These are phyloP conservation scores for Lacerta bilineata DNA, from an alignment of 2,797 vertebrate species.

Conservation along the genomic window DNA sequence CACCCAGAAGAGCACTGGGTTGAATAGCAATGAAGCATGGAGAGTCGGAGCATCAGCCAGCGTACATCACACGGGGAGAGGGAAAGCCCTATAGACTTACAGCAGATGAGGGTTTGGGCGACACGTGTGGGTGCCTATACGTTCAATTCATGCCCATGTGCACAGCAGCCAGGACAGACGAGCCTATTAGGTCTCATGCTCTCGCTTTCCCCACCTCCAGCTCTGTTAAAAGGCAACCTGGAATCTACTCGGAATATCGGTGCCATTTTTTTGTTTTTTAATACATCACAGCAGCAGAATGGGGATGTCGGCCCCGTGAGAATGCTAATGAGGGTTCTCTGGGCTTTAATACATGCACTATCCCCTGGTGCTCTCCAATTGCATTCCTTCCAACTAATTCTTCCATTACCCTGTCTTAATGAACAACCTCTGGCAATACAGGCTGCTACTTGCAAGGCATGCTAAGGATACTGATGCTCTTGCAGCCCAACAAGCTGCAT, in stretches of 20 bases:
- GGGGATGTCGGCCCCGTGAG: background rate
- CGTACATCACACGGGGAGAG: background rate
- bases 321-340: background rate
- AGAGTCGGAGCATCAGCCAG: background rate
- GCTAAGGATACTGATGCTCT: background rate
- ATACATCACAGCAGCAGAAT: background rate
- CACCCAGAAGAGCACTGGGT: background rate
- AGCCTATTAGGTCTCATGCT: background rate
- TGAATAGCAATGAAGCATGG: background rate
- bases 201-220: background rate
- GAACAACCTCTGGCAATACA: slow-evolving; percentile 23
- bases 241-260: background rate
- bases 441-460: rapidly evolving
- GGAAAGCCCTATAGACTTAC: background rate
- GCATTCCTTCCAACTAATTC: slow-evolving; percentile 36
- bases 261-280: background rate
- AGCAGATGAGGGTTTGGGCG: background rate
- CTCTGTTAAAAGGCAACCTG: background rate
- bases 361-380: slow-evolving; percentile 24
- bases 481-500: background rate
- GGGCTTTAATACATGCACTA: background rate
- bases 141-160: background rate
- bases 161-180: background rate
- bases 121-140: too few species aligned
- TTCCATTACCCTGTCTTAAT: slow-evolving; percentile 32